phyloP scores from a whole-genome alignment of 2,888 invertebrate genomes.

The Ecliptopera silaceata region DNA sequence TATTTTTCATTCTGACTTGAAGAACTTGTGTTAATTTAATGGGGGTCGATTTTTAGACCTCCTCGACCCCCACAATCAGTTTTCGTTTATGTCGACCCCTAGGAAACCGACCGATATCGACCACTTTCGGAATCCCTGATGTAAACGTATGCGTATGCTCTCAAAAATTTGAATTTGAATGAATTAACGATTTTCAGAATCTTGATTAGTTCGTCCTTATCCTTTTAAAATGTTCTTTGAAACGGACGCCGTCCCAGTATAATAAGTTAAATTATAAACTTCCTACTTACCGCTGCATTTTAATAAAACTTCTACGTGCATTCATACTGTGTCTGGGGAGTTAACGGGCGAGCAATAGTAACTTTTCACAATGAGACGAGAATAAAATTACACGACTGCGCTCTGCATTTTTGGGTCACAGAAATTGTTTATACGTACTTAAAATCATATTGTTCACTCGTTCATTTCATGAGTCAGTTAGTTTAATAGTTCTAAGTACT shows the following conservation, averaged over 20 bases:
- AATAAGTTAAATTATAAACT: slow-evolving; percentile 43
- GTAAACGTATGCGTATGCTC: too few species aligned
- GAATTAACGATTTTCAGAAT: neutral
- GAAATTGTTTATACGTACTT: slow-evolving; percentile 1
- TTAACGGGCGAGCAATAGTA: slow-evolving; percentile 41
- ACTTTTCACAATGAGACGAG: slow-evolving; percentile 47
- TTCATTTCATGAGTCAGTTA: neutral
- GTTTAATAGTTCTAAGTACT: neutral
- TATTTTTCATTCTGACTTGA: too few species aligned
- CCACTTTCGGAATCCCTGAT: too few species aligned
- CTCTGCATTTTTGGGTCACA: slow-evolving; percentile 23
- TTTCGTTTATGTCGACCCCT: too few species aligned
- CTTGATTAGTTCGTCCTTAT: neutral
- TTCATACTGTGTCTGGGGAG: slow-evolving; percentile 46
- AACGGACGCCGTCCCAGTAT: slow-evolving; percentile 29
- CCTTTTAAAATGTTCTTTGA: slow-evolving; percentile 12
- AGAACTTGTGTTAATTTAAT: too few species aligned
- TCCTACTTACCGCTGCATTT: slow-evolving; percentile 44
- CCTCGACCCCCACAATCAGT: too few species aligned
- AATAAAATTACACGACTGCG: slow-evolving; percentile 36
- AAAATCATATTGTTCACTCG: neutral
- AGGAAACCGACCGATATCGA: too few species aligned
- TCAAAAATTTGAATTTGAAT: too few species aligned
- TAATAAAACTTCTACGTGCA: slow-evolving; percentile 56
- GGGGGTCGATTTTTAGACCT: too few species aligned